Percentiles rank a stretch among this genome's conserved stretches.
phyloP scores from a whole-genome alignment of 2,113 vertebrate species.

The Aleadryas rufinucha region DNA sequence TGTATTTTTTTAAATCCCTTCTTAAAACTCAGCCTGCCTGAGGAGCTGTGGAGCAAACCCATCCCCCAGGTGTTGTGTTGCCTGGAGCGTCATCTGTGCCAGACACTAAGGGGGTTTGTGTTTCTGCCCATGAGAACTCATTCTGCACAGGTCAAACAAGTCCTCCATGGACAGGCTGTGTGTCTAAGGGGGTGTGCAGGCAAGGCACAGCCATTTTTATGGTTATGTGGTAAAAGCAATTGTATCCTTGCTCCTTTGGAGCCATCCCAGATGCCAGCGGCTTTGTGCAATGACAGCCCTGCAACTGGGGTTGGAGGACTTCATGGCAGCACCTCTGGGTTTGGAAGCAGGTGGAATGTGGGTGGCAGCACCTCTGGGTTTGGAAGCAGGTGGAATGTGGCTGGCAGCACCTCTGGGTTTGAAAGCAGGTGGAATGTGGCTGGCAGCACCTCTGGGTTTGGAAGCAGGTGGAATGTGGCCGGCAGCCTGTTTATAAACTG shows the following conservation, averaged over 20 bases:
- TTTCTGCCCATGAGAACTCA: not conserved
- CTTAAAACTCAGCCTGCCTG: not conserved
- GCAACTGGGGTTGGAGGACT: not conserved
- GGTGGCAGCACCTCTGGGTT: not conserved
- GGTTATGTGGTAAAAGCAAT: not conserved
- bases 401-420: not conserved
- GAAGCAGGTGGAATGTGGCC: not conserved
- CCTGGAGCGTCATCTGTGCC: not conserved
- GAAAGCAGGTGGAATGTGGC: not conserved
- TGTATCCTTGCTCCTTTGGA: not conserved
- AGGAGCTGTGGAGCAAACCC: not conserved
- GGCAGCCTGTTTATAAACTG: not conserved
- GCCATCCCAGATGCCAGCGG: not conserved
- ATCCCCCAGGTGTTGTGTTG: not conserved
- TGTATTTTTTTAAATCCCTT: not conserved
- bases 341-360: not conserved
- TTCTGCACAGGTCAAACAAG: not conserved
- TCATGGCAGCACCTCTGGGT: not conserved
- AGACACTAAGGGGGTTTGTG: not conserved
- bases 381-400: not conserved
- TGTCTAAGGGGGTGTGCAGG: not conserved
- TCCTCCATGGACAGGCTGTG: not conserved
- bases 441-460: not conserved
- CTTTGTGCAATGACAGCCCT: not conserved
- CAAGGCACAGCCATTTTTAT: not conserved